A percentile compares a stretch with the other conserved stretches of the same genome.
phyloP scores from a whole-genome alignment of 2,113 vertebrate genomes.

The Boleophthalmus pectinirostris region DNA sequence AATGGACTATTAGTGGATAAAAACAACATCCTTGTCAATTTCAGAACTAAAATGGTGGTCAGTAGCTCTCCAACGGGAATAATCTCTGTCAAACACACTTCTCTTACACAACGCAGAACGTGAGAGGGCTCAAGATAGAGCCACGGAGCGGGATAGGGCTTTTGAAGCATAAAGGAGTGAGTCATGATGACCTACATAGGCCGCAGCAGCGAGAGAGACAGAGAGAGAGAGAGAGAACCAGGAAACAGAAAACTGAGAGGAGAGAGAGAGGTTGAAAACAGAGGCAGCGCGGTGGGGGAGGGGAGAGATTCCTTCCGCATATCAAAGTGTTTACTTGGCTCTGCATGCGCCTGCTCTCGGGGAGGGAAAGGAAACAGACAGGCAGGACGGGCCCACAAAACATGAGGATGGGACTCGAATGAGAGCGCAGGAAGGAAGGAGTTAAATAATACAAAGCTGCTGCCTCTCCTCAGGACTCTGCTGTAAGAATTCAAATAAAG shows the following conservation, averaged over 20 bases:
- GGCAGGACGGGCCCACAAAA: constrained; percentile 47
- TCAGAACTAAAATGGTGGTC: constrained; percentile 34
- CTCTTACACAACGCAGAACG: constrained; percentile 64
- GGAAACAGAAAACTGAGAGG: background rate
- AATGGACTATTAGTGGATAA: background rate
- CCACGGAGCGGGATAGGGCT: constrained; percentile 65
- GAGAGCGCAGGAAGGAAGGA: constrained; percentile 47
- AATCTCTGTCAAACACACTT: constrained; percentile 49
- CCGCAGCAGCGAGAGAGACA: constrained; percentile 28
- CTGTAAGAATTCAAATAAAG: constrained; percentile 14
- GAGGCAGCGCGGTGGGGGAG: constrained; percentile 29
- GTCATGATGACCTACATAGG: constrained; percentile 82
- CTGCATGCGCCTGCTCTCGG: constrained; percentile 58
- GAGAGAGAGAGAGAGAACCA: constrained; percentile 43
- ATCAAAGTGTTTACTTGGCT: constrained; percentile 79
- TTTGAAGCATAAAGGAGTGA: constrained; percentile 79
- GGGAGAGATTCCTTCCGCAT: constrained; percentile 74
- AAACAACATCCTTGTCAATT: constrained; percentile 6
- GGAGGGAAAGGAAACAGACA: constrained; percentile 50
- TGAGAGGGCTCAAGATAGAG: constrained; percentile 69
- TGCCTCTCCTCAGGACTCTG: constrained; percentile 36
- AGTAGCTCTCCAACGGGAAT: constrained; percentile 16
- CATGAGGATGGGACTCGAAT: constrained; percentile 46
- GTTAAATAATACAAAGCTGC: constrained; percentile 44
- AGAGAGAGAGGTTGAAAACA: constrained; percentile 49